A percentile compares a stretch with the other conserved stretches of the same genome.
phyloP scores from a whole-genome alignment of 2,113 vertebrate genomes.

The Setophaga petechia region DNA sequence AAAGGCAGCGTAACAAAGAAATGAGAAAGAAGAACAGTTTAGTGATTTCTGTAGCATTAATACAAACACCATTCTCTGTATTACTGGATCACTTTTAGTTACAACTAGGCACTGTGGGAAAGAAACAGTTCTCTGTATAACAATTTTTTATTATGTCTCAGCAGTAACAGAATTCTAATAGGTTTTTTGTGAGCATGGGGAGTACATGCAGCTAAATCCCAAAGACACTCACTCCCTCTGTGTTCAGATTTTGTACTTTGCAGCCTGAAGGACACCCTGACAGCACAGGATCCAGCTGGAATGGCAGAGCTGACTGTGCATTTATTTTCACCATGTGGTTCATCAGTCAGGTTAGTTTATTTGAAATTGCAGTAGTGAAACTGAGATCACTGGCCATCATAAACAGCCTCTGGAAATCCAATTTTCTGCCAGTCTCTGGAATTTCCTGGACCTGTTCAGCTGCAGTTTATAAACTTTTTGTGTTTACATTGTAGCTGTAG shows the following conservation, averaged over 20 bases:
- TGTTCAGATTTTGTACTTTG: background rate
- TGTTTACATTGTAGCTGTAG: background rate
- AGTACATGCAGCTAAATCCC: background rate
- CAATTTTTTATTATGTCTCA: background rate
- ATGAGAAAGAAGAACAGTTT: conserved; percentile 67
- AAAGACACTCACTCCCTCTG: background rate
- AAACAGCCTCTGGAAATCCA: background rate
- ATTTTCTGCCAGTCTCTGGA: background rate
- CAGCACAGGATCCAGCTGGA: background rate
- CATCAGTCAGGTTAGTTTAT: background rate
- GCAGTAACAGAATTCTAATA: background rate
- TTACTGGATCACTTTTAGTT: background rate
- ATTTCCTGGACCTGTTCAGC: background rate
- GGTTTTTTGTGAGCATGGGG: background rate
- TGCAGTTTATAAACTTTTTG: background rate
- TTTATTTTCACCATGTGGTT: background rate
- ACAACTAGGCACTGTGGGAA: background rate
- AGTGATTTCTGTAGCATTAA: conserved; percentile 9
- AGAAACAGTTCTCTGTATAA: background rate
- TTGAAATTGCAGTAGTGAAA: background rate
- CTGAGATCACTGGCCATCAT: background rate
- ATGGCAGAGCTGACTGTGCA: background rate
- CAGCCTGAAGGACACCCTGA: background rate
- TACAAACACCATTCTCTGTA: background rate
- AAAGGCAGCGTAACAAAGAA: conserved; percentile 76